Base-by-base conservation (phyloP, 1,140 invertebrate species). In the Monochamus saltuarius region DNA sequence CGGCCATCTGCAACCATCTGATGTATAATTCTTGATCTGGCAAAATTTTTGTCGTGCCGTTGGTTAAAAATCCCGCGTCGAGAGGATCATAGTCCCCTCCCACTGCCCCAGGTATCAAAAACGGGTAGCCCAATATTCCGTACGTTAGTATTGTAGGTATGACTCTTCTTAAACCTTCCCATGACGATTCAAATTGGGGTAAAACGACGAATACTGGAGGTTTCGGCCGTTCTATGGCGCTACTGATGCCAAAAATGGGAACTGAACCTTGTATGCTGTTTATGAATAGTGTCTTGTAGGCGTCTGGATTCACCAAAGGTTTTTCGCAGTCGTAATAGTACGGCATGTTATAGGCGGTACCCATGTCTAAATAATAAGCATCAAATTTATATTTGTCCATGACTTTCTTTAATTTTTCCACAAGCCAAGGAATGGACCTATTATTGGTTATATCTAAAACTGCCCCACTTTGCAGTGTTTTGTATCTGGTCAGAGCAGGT, bases 1-100 rank as follows among this genome's bases (percentile, higher is more conserved):
- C 89, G n/a, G 91, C 89, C 59, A 95, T 78, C 73, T 97, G 91
- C n/a, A 97, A 75, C 96, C 96, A 99, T 47, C 96, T 81, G 46
- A 96, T 87, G 70, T 93, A 98, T 7, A 99, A 78, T 72, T 98
- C 93, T 63, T 86, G 84, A 53, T 94, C 89, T 0, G 92, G 91
- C 11, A 92, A 67, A 37, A 78, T 80, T 36, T 84, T 82, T 52
- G 61, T 49, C 2, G 76, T 78, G 7, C 73, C 71, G 52, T 78
- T 78, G 0, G 71, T 45, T 73, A 70, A 83, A 71, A 75, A 81
- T 70, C 77, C 81, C 61, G 69, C 75, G 69, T 83, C 83, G 0
- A 83, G 83, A 60, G 83, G 78, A 13, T 84, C 82, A 11, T 86
- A 83, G 68, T 94, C 91, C 1, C 95, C 95, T 0, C 95, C 95